Evolutionary conservation across 1,140 invertebrate species (phyloP).

Genomic region (Eumeta japonica): DNA sequence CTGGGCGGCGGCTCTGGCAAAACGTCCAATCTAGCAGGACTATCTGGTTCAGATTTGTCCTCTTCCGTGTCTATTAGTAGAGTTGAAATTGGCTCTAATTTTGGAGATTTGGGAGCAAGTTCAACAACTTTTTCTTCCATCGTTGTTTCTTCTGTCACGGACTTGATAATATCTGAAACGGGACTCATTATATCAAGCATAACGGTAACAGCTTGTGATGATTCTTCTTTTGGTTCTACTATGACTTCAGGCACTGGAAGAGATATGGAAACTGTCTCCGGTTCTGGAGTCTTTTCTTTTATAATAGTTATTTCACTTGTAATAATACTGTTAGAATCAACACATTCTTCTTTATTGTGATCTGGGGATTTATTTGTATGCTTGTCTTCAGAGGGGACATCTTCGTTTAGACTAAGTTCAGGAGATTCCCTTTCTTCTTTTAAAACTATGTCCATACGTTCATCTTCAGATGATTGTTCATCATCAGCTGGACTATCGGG

Average conservation of each 20-base stretch:
- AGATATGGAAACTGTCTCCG: not conserved
- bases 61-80: conserved; percentile 56
- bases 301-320: not conserved
- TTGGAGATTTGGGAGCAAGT: conserved; percentile 16
- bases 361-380: not conserved
- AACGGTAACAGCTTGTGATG: not conserved
- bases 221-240: conserved; percentile 14
- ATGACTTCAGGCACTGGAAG: not conserved
- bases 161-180: not conserved
- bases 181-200: not conserved
- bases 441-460: conserved; percentile 54
- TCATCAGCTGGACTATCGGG: conserved; percentile 53
- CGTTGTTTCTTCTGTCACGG: not conserved
- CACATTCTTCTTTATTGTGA: not conserved
- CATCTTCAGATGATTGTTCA: conserved; percentile 60
- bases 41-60: conserved; percentile 60
- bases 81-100: conserved; percentile 42
- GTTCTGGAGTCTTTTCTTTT: not conserved
- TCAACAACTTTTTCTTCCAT: conserved; percentile 23
- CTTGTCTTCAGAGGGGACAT: not conserved
- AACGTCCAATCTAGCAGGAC: conserved; percentile 45
- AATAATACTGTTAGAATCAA: no score
- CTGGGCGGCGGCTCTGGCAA: conserved; percentile 49
- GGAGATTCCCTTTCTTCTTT: conserved; percentile 27
- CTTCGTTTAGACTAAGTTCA: no score